phyloP scores from a whole-genome alignment of 1,140 invertebrate genomes.

The Oppia nitens region DNA sequence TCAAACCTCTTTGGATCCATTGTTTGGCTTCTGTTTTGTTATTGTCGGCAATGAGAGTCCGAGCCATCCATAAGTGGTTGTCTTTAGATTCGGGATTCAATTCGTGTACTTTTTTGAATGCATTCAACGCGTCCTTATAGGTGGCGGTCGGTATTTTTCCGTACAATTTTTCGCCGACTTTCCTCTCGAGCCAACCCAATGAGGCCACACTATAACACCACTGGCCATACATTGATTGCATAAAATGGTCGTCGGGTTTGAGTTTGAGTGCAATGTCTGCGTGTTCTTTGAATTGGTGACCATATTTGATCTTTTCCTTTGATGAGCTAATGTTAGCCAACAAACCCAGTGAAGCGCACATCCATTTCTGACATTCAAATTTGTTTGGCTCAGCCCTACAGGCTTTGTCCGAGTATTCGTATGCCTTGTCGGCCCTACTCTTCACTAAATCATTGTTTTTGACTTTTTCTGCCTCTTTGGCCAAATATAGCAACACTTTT shows the following conservation, averaged over 20 bases:
- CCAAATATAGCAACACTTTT: constrained; percentile 41
- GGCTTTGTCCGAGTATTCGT: constrained; percentile 39
- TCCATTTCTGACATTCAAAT: constrained; percentile 48
- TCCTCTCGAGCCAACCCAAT: constrained; percentile 51
- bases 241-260: constrained; percentile 42
- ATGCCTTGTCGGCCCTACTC: constrained; percentile 39
- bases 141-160: constrained; percentile 43
- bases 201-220: constrained; percentile 49
- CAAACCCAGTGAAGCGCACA: constrained; percentile 37
- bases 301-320: constrained; percentile 44
- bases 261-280: constrained; percentile 47
- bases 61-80: constrained; percentile 49
- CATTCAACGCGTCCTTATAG: constrained; percentile 44
- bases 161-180: constrained; percentile 51
- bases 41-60: constrained; percentile 27
- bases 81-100: constrained; percentile 45
- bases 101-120: constrained; percentile 45
- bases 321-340: constrained; percentile 39
- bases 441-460: constrained; percentile 36
- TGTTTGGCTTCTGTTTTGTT: constrained; percentile 37
- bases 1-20: constrained; percentile 37
- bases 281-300: constrained; percentile 34
- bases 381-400: constrained; percentile 35
- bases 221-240: constrained; percentile 50
- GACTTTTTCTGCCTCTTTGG: constrained; percentile 28